Evolutionary conservation across 2,113 vertebrate genomes (phyloP), one percentile per base, ranked within the genome.

Genomic region (Malurus cyaneus): DNA sequence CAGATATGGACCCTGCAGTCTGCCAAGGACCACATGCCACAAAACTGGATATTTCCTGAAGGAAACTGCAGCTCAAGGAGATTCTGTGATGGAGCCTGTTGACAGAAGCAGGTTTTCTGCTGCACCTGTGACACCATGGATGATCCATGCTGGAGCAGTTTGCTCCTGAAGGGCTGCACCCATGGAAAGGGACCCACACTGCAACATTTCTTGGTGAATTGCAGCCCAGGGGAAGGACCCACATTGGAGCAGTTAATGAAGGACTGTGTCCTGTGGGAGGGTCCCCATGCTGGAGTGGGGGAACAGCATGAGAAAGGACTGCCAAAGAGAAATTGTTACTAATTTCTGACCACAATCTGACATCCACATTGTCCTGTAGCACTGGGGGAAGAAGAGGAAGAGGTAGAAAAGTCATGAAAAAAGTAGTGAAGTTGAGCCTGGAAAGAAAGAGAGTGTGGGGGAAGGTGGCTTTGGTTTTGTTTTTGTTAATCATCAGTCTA

Each of bases 11-110:
- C 20, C 8, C 24, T 50, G 42, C 21, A 82, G 25, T 19, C 18
- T 1, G 0, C 16, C 5, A 6, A 57, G 20, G 6, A 44, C 54
- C 15, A 9, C 14, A 11, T 3, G 3, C 1, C 6, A 18, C 29
- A 67, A 21, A 12, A 60, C 16, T 50, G 17, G 36, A 3, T 41
- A 10, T 24, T 31, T 36, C 50, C 41, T 80, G n/a, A 56, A 53
- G 41, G 16, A 72, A 60, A 5, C 7, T 59, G 44, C 6, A 12
- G 14, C 19, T 76, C 18, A 17, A 39, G 54, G 18, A 59, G 8
- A 4, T 18, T 36, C 57, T 15, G 2, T 3, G 7, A 24, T 54
- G 26, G 12, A 80, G 31, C 8, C 14, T 2, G 4, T 46, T 41
- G 47, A n/a, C 19, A 65, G 12, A 17, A 72, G 12, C 7, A n/a